Percentiles rank a stretch among this genome's conserved stretches.
Evolutionary conservation across 1,140 invertebrate species (phyloP).

Genomic region (Drosophila pseudoananassae): DNA sequence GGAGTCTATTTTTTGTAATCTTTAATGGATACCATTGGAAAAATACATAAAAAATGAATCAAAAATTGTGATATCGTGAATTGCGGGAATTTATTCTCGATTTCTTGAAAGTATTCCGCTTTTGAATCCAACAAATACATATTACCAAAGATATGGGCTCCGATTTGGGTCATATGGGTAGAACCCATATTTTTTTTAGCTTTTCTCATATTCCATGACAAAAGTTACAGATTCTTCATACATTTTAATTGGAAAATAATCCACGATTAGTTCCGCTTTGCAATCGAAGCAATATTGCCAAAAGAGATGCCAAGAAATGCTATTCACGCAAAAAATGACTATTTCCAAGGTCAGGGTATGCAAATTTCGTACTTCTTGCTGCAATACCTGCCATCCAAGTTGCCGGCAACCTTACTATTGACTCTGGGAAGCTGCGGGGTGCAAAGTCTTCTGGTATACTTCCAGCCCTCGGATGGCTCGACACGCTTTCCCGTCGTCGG

Average conservation of each 20-base stretch:
- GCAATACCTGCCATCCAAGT: constrained; percentile 5
- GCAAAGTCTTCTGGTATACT: not conserved
- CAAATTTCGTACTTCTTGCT: constrained; percentile 3
- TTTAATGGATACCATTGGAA: too few species aligned
- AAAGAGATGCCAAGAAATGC: not conserved
- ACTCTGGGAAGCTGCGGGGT: constrained; percentile 33
- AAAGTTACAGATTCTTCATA: too few species aligned
- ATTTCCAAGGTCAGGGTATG: constrained; percentile 18
- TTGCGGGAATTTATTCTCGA: too few species aligned
- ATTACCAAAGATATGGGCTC: too few species aligned
- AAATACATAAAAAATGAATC: too few species aligned
- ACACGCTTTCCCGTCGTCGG: constrained; percentile 34
- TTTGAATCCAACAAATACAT: too few species aligned
- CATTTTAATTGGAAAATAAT: too few species aligned
- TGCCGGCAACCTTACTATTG: constrained; percentile 24
- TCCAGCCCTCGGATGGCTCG: constrained; percentile 4
- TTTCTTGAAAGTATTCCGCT: too few species aligned
- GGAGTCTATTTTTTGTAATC: too few species aligned
- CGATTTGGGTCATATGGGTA: not conserved
- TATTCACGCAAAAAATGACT: not conserved
- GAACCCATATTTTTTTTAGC: not conserved
- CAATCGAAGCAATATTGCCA: not conserved
- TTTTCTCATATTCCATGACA: too few species aligned
- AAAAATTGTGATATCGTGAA: too few species aligned
- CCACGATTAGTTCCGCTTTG: too few species aligned